Conservation (phyloP, 92 coral and sea anemone species). For the Blastomussa wellsi region DNA sequence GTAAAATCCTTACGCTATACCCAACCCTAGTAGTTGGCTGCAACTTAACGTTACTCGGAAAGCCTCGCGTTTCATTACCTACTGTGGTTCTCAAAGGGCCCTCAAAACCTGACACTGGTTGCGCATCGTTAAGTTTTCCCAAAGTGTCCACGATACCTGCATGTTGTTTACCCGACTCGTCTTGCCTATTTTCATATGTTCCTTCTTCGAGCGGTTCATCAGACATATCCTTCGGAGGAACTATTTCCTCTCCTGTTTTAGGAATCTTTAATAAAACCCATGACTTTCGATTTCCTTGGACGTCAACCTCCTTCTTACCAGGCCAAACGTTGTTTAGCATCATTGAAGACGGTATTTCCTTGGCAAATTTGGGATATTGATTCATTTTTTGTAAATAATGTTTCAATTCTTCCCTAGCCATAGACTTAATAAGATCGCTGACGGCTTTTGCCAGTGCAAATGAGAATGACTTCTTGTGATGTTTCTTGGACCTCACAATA, state of each 20-base stretch:
- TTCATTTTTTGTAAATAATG: constrained; percentile 15
- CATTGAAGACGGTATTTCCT: background rate
- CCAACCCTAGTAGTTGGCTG: constrained; percentile 33
- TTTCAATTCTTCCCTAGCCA: constrained; percentile 48
- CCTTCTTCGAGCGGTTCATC: constrained; percentile 39
- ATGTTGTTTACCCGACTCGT: background rate
- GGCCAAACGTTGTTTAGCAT: constrained; percentile 12
- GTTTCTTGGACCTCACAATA: constrained; percentile 35
- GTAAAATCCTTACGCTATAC: constrained; percentile 41
- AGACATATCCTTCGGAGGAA: constrained; percentile 8
- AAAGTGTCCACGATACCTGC: constrained; percentile 60
- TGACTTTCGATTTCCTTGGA: constrained; percentile 81
- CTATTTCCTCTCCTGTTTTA: constrained; percentile 36
- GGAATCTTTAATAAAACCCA: constrained; percentile 98
- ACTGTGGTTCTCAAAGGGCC: background rate
- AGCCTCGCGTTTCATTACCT: constrained; percentile 9
- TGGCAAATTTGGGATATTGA: background rate
- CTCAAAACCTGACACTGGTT: constrained; percentile 8
- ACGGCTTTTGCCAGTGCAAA: constrained; percentile 72
- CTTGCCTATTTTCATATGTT: constrained; percentile 37
- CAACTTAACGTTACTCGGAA: background rate
- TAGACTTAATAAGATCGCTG: constrained; percentile 65
- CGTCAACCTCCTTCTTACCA: constrained; percentile 28
- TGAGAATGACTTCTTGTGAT: constrained; percentile 36
- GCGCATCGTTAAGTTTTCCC: constrained; percentile 54